Percentiles rank a stretch among this genome's conserved stretches.
phyloP scores from a whole-genome alignment of 2,888 invertebrate genomes.

The Drosophila pegasa region DNA sequence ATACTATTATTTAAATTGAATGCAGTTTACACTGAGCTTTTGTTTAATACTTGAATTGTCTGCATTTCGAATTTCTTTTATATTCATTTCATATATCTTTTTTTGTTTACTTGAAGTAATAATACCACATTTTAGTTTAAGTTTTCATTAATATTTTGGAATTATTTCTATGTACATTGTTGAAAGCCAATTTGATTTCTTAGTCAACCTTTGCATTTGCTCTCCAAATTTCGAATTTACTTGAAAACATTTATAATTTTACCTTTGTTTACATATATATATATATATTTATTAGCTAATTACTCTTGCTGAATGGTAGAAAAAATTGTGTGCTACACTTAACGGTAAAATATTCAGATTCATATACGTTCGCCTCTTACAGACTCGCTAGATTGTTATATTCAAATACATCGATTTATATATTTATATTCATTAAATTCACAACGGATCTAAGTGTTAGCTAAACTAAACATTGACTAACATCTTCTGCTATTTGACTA shows the following conservation, averaged over 20 bases:
- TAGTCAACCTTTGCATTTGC: constrained; percentile 7
- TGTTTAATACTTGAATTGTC: constrained; percentile 28
- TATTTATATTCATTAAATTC: constrained; percentile 52
- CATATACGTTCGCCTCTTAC: constrained; percentile 18
- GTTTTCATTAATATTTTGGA: constrained; percentile 22
- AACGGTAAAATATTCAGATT: constrained; percentile 32
- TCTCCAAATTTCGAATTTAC: neutral
- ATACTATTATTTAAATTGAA: constrained; percentile 18
- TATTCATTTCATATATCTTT: neutral
- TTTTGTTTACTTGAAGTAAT: constrained; percentile 67
- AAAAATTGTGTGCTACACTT: constrained; percentile 67
- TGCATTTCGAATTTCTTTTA: constrained; percentile 4
- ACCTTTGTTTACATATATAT: neutral
- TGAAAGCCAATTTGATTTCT: constrained; percentile 19
- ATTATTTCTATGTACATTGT: constrained; percentile 40
- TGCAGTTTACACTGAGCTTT: constrained; percentile 33
- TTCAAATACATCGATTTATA: constrained; percentile 26
- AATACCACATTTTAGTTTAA: constrained; percentile 62
- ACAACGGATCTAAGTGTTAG: constrained; percentile 65
- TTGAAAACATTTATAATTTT: constrained; percentile 4
- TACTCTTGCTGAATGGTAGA: constrained; percentile 49
- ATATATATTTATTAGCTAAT: constrained; percentile 21
- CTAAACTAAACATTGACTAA: constrained; percentile 69
- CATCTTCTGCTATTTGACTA: constrained; percentile 25
- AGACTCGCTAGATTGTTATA: constrained; percentile 23